Base-by-base conservation (phyloP, 2,888 invertebrate genomes). In the Latrodectus elegans region DNA sequence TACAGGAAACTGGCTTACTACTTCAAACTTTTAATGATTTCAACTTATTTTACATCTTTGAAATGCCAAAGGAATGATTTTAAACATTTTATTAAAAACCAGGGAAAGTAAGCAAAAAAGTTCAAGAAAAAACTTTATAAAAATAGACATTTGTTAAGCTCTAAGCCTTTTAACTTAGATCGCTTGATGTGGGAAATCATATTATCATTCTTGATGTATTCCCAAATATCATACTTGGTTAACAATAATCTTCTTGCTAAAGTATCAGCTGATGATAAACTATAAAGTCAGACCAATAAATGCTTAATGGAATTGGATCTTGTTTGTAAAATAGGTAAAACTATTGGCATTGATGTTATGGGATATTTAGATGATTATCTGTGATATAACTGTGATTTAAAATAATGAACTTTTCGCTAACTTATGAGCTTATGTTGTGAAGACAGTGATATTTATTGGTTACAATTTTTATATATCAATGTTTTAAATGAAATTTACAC, bases 21-120 rank as follows among this genome's bases (percentile, higher is more conserved):
- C 92, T 96, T 97, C 0, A 98, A 98, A 92, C 97, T 95, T 92
- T 93, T 98, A 60, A 93, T 98, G 4, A 96, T 98, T 51, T 97
- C 98, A 10, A 96, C 97, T 0, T 98, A 96, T 92, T 93, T 98
- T 88, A 98, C 98, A 0, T 98, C 98, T 55, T 96, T 97, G 92
- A 98, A 98, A 92, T 96, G 97, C 1, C 94, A 96, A 0, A 96
- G 96, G 90, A 95, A 96, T 90, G 98, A 98, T 92, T 96, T 96
- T 91, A 93, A 96, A 73, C 81, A 86, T 60, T 86, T 86, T 73
- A 81, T 86, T 4, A 86, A 81, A 65, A 86, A 86, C 38, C 86
- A 86, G 49, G 86, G 86, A 4, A 86, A 86, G 93, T 98, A 71
- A 98, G 97, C 92, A 94, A 96, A 92, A 97, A 92, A 79, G n/a